phyloP scores from a whole-genome alignment of 2,797 vertebrate genomes.

The Heteromormyrus szaboi region DNA sequence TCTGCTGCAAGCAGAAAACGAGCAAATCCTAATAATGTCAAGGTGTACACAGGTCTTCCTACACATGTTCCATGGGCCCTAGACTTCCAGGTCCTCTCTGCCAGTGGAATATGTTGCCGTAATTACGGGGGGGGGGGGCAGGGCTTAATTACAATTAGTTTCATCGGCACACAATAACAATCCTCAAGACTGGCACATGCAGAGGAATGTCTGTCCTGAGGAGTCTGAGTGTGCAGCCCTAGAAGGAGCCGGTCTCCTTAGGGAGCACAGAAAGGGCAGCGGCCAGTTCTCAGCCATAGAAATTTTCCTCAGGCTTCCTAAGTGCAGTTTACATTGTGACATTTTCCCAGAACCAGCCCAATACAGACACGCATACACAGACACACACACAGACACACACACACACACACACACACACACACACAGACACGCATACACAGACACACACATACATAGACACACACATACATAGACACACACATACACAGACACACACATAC shows the following conservation, averaged over 20 bases:
- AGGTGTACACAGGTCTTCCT: not conserved
- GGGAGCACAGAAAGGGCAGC: not conserved
- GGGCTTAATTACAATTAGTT: not conserved
- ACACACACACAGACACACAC: no score
- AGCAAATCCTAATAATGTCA: not conserved
- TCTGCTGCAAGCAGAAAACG: not conserved
- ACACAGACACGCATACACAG: no score
- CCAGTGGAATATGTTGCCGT: not conserved
- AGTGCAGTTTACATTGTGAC: not conserved
- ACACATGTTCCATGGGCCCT: not conserved
- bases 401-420: no score
- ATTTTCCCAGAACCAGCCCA: not conserved
- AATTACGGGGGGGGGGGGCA: not conserved
- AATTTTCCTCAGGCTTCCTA: not conserved
- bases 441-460: no score
- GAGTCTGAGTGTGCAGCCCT: not conserved
- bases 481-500: no score
- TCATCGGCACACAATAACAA: not conserved
- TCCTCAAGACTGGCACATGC: not conserved
- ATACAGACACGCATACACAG: not conserved
- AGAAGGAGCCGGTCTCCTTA: not conserved
- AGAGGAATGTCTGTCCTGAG: not conserved
- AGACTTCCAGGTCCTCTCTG: not conserved
- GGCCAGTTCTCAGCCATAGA: not conserved
- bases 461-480: no score